phyloP scores from a whole-genome alignment of 2,888 invertebrate genomes.

The Adelphocoris suturalis region DNA sequence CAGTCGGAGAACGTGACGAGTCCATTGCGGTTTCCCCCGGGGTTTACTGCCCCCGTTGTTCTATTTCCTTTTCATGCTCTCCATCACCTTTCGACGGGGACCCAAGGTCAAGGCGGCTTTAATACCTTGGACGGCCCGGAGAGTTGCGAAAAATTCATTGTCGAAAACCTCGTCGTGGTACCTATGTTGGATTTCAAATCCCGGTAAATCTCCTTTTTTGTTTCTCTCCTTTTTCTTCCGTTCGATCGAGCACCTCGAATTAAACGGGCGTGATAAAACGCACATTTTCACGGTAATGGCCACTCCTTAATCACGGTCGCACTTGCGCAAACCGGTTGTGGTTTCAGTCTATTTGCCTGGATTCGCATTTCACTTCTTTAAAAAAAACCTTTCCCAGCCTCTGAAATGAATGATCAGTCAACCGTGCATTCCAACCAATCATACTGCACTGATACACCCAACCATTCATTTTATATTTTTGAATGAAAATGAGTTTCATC shows the following conservation, averaged over 20 bases:
- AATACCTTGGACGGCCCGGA: not conserved
- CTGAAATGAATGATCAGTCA: no score
- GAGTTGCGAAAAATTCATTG: slow-evolving; percentile 14
- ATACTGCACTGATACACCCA: no score
- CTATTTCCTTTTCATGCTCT: slow-evolving; percentile 2
- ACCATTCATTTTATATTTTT: no score
- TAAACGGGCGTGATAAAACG: slow-evolving; percentile 26
- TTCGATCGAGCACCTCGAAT: slow-evolving; percentile 19
- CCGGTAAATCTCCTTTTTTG: not conserved
- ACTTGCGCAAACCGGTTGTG: not conserved
- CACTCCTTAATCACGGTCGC: not conserved
- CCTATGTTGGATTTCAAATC: not conserved
- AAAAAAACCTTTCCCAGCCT: no score
- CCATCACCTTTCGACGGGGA: not conserved
- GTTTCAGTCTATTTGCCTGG: not conserved
- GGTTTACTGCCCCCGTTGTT: slow-evolving; percentile 12
- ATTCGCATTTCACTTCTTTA: no score
- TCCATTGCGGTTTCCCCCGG: not conserved
- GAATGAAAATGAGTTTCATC: no score
- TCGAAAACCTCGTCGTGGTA: not conserved
- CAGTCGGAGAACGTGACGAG: slow-evolving; percentile 20
- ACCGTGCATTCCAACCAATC: no score
- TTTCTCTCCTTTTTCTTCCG: not conserved
- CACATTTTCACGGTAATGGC: slow-evolving; percentile 9
- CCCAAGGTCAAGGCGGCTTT: slow-evolving; percentile 1